Evolutionary conservation across 1,140 invertebrate species (phyloP).

Genomic region (Drosophila nannoptera): DNA sequence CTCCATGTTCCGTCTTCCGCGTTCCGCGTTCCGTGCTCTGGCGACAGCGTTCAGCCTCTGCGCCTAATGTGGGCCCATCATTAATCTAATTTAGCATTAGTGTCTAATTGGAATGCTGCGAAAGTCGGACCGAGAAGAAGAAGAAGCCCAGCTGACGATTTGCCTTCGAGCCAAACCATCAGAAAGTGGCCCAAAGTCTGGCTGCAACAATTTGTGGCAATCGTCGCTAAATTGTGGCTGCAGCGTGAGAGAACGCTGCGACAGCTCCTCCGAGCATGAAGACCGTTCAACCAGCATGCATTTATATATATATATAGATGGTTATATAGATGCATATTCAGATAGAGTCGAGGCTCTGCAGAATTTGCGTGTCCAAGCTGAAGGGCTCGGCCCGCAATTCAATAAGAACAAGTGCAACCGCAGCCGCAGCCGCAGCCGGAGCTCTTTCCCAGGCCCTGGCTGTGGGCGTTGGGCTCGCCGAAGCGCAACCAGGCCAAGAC

Average conservation of each 20-base stretch:
- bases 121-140: no score
- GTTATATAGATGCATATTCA: constrained; percentile 2
- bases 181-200: not conserved
- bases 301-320: not conserved
- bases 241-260: constrained; percentile 38
- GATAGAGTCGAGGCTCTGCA: constrained; percentile 42
- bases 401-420: constrained; percentile 48
- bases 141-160: no score
- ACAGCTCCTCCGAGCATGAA: constrained; percentile 51
- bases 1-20: constrained; percentile 15
- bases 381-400: constrained; percentile 40
- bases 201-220: constrained; percentile 5
- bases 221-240: constrained; percentile 56
- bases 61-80: constrained; percentile 63
- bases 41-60: constrained; percentile 7
- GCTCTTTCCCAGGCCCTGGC: constrained; percentile 46
- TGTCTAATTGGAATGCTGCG: constrained; percentile 45
- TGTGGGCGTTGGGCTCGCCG: constrained; percentile 57
- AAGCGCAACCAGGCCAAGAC: constrained; percentile 64
- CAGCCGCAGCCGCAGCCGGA: constrained; percentile 3
- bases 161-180: no score
- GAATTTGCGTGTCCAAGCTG: constrained; percentile 63
- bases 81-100: constrained; percentile 75
- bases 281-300: constrained; percentile 72
- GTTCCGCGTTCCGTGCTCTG: constrained; percentile 13